Percentiles rank a stretch among this genome's conserved stretches.
Conservation (phyloP, 2,888 invertebrate species). For the Sinodicranocentrus sp. region DNA sequence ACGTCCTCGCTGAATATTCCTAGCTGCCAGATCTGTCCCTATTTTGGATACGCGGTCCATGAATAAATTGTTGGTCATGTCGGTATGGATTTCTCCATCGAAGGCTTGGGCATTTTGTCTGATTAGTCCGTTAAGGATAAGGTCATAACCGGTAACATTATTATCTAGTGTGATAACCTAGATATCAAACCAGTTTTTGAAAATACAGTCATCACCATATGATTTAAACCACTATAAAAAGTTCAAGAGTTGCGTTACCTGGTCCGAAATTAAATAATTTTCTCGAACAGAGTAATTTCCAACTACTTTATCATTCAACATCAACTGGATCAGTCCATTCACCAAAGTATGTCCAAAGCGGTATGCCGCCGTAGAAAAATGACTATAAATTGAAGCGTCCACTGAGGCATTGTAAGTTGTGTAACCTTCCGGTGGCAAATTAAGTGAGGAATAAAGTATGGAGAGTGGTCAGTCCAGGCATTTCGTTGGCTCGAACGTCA, state of each 20-base stretch:
- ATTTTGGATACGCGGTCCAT: background rate
- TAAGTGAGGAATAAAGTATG: constrained; percentile 71
- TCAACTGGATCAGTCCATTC: constrained; percentile 64
- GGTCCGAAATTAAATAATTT: constrained; percentile 72
- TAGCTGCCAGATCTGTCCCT: constrained; percentile 40
- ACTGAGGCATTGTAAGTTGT: constrained; percentile 63
- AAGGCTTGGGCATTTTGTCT: constrained; percentile 76
- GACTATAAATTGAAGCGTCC: constrained; percentile 71
- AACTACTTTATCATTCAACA: constrained; percentile 26
- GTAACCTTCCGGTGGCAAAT: constrained; percentile 7
- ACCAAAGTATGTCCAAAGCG: constrained; percentile 74
- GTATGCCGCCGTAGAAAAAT: too few species aligned
- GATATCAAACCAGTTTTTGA: background rate
- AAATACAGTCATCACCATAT: too few species aligned
- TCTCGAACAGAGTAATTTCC: constrained; percentile 71
- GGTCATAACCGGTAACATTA: constrained; percentile 66
- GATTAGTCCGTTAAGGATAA: constrained; percentile 76
- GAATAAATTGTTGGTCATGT: constrained; percentile 76
- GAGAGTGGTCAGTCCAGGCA: constrained; percentile 71
- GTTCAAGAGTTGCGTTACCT: constrained; percentile 32
- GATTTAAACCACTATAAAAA: too few species aligned
- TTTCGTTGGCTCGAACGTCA: constrained; percentile 73
- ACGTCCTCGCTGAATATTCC: constrained; percentile 71
- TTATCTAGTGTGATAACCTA: too few species aligned
- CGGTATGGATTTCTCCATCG: constrained; percentile 77